phyloP scores from a whole-genome alignment of 2,888 invertebrate species.

The Ischnura elegans region DNA sequence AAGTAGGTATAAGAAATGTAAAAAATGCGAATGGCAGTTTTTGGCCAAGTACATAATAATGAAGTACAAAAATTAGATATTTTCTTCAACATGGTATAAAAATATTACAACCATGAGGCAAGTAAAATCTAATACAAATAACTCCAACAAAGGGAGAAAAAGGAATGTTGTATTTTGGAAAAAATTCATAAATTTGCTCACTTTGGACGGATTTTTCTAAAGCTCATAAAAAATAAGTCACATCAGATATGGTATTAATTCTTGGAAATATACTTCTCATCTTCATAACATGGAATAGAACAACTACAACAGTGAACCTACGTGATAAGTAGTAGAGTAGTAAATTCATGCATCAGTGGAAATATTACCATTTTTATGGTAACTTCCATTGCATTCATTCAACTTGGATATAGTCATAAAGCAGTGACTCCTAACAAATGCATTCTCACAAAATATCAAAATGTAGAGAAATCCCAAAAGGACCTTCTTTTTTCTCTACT shows the following conservation, averaged over 20 bases:
- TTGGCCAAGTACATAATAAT: slow-evolving; percentile 10
- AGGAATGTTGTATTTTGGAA: neutral
- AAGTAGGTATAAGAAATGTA: neutral
- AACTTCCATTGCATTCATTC: slow-evolving; percentile 22
- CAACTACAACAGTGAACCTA: slow-evolving; percentile 43
- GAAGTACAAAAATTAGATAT: slow-evolving; percentile 53
- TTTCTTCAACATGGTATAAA: slow-evolving; percentile 42
- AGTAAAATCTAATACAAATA: slow-evolving; percentile 52
- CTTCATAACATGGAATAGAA: slow-evolving; percentile 1
- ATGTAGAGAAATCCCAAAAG: slow-evolving; percentile 14
- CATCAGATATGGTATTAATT: neutral
- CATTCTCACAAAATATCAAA: slow-evolving; percentile 25
- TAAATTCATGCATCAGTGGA: slow-evolving; percentile 44
- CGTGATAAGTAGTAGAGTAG: slow-evolving; percentile 36
- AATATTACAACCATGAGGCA: slow-evolving; percentile 57
- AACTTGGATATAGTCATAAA: slow-evolving; percentile 32
- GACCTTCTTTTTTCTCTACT: slow-evolving; percentile 13
- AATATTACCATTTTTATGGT: slow-evolving; percentile 14
- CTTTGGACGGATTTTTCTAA: slow-evolving; percentile 38
- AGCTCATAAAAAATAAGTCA: slow-evolving; percentile 57
- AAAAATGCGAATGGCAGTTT: slow-evolving; percentile 33
- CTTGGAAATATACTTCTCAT: neutral
- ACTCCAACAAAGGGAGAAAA: slow-evolving; percentile 50
- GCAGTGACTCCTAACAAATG: slow-evolving; percentile 12
- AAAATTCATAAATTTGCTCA: slow-evolving; percentile 12